Evolutionary conservation across 2,113 vertebrate genomes (phyloP).

Genomic region (Monopterus albus): DNA sequence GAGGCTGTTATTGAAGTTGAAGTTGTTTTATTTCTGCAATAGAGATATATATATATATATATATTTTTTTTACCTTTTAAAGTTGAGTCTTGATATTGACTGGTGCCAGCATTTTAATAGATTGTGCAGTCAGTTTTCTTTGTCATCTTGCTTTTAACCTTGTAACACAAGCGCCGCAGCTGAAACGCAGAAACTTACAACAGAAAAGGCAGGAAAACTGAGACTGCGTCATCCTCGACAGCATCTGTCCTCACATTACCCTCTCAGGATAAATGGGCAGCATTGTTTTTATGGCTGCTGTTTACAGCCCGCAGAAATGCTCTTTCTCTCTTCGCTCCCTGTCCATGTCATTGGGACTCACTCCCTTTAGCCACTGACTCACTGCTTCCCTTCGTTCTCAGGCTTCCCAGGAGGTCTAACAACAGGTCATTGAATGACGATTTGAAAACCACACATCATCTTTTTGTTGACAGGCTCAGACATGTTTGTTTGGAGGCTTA

Average conservation of each 20-base stretch:
- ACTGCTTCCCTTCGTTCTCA: conserved; percentile 27
- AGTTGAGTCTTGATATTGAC: no score
- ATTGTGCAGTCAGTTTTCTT: no score
- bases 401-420: neutral
- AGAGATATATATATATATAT: no score
- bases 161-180: neutral
- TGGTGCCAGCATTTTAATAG: no score
- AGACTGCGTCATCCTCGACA: conserved; percentile 21
- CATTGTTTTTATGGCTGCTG: conserved; percentile 46
- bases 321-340: conserved; percentile 21
- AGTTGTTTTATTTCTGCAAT: no score
- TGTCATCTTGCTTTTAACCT: no score
- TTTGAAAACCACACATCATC: neutral
- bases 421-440: conserved; percentile 3
- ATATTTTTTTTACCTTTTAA: no score
- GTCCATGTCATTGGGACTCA: conserved; percentile 38
- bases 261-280: conserved; percentile 40
- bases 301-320: conserved; percentile 39
- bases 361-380: conserved; percentile 51
- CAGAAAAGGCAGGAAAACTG: neutral
- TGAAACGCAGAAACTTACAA: neutral
- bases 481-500: no score
- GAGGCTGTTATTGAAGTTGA: no score
- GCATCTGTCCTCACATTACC: conserved; percentile 23
- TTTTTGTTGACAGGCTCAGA: neutral